Percentiles rank a stretch among this genome's conserved stretches.
phyloP scores from a whole-genome alignment of 2,888 invertebrate species.

The Pyrgus malvae region DNA sequence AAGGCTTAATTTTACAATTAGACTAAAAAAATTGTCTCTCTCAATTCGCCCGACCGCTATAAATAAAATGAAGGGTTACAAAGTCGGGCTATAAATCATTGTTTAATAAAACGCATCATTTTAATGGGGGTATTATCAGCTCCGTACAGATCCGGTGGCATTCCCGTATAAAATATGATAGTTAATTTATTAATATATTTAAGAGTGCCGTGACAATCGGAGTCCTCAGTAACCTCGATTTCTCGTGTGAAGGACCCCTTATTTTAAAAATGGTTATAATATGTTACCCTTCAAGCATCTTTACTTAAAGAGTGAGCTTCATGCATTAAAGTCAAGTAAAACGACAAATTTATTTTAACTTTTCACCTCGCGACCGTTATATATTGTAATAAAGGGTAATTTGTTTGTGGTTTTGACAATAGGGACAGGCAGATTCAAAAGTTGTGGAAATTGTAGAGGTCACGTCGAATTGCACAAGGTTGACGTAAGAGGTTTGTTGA shows the following conservation, averaged over 20 bases:
- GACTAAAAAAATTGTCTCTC: not conserved
- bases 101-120: slow-evolving; percentile 22
- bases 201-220: slow-evolving; percentile 37
- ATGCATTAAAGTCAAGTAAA: slow-evolving; percentile 5
- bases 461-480: too few relatives aligned
- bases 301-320: slow-evolving; percentile 1
- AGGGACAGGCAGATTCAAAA: too few relatives aligned
- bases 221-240: slow-evolving; percentile 44
- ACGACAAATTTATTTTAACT: not conserved
- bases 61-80: slow-evolving; percentile 11
- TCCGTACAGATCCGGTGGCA: slow-evolving; percentile 36
- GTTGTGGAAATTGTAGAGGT: too few relatives aligned
- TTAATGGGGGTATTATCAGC: slow-evolving; percentile 47
- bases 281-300: slow-evolving; percentile 10
- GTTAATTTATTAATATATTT: slow-evolving; percentile 48
- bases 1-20: not conserved
- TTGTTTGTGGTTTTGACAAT: too few relatives aligned
- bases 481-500: too few relatives aligned
- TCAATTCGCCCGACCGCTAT: not conserved
- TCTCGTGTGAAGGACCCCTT: slow-evolving; percentile 47
- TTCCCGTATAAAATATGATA: slow-evolving; percentile 56
- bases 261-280: slow-evolving; percentile 22
- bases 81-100: slow-evolving; percentile 19
- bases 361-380: slow-evolving; percentile 3
- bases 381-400: not conserved